Base-by-base conservation (phyloP, 2,797 vertebrate genomes). In the Leucoraja ocellata region DNA sequence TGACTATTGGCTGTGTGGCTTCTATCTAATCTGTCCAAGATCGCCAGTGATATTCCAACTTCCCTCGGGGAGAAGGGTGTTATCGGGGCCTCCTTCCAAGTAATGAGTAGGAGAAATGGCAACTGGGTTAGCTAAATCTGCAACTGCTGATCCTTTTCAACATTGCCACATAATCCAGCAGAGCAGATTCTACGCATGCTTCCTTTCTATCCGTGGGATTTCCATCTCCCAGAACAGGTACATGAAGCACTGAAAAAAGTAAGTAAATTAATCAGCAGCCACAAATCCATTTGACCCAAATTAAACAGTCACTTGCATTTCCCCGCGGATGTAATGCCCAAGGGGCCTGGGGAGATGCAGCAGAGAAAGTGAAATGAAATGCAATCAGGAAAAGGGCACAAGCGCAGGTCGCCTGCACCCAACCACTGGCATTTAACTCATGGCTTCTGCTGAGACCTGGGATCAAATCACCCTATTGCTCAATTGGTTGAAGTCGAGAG, bases 11-110 rank as follows among this genome's bases (percentile, higher is more conserved):
- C 32, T 88, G 65, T 36, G 84, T 68, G 84, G 84, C n/a, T 88
- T 63, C 63, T 88, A 68, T 36, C 84, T 88, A 65, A 88, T 88
- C 84, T 88, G 68, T 88, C 65, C 84, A 88, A 65, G 68, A 88
- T 88, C 83, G 63, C 61, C 84, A 65, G 32, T 16, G 32, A 88
- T 88, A 68, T 68, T 65, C 36, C 61, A 88, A n/a, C 84, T 88
- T 68, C 63, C 63, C 63, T 65, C 68, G 63, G 84, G 63, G 84
- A 36, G 84, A 18, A 32, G 39, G 84, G 18, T 21, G 63, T 88
- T 88, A 88, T n/a, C 39, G 25, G 28, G 46, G 81, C 81, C 81
- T 68, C 84, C 84, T 32, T 68, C n/a, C 16, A 36, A 18, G 7
- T 36, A 65, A 32, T 65, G 84, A 88, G n/a, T 68, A 68, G 84